Base-by-base conservation (phyloP, 2,113 vertebrate genomes). In the Chascanopsetta lugubris region DNA sequence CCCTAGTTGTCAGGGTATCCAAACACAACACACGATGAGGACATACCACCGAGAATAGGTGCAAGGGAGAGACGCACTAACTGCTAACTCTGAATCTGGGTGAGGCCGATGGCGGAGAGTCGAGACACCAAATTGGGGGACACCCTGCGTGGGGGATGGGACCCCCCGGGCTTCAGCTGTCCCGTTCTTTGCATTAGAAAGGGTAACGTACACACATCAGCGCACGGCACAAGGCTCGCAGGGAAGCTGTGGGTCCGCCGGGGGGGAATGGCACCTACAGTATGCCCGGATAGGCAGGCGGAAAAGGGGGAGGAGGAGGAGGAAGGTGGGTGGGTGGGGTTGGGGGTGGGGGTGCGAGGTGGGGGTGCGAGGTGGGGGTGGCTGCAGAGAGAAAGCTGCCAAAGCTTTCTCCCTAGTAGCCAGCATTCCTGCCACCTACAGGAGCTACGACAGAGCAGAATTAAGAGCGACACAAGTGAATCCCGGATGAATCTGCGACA, bases 11-110 rank as follows among this genome's bases (percentile, higher is more conserved):
- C 91, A 90, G 83, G 89, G 86, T 82, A 89, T 85, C 83, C 79
- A 90, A 92, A 92, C 87, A 93, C 82, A 92, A 89, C 91, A 90
- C 50, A 83, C 72, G 79, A 77, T 86, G 88, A 89, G 85, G 80
- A 87, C 89, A 89, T 80, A 79, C 83, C 89, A 88, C 85, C 73
- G 79, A 72, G 84, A 87, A 88, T 87, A 90, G 84, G 70, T 53
- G 59, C 79, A 58, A 75, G 36, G 58, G 72, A 87, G 65, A 79
- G 77, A 66, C 76, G 62, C 58, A 27, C 74, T 56, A 58, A 27
- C 74, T 56, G 56, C 55, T 2, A 51, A 55, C 54, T 70, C 62
- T 2, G 36, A 77, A 68, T 66, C 77, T 76, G 70, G 76, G 72
- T 11, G 1, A 77, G 69, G 50, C 84, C 71, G 74, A 69, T 64